Conservation (phyloP, 1,140 invertebrate species). For the Bombus haemorrhoidalis region DNA sequence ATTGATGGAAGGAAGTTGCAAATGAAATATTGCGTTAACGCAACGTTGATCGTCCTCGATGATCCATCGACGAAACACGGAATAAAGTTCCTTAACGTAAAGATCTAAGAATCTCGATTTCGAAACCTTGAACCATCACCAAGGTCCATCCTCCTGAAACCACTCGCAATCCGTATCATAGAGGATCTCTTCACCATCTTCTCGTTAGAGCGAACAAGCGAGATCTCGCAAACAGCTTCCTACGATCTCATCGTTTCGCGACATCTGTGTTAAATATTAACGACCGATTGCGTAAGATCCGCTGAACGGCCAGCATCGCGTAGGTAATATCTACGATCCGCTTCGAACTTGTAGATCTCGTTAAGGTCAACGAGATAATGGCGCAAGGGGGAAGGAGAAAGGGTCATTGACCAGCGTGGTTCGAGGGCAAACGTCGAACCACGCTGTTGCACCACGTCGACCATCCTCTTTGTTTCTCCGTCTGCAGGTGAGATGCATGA, state of each 20-base stretch:
- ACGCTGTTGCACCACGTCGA: not conserved
- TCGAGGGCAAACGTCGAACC: not conserved
- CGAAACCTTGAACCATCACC: too few relatives aligned
- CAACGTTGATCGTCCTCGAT: too few relatives aligned
- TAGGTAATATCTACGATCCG: constrained; percentile 46
- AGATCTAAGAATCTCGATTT: too few relatives aligned
- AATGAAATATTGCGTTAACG: too few relatives aligned
- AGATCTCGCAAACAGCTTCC: constrained; percentile 8
- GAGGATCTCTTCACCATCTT: not conserved
- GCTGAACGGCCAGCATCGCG: constrained; percentile 19
- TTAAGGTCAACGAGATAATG: constrained; percentile 64
- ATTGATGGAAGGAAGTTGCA: too few relatives aligned
- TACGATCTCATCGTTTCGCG: constrained; percentile 37
- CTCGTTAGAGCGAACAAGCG: not conserved
- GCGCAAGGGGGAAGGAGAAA: constrained; percentile 23
- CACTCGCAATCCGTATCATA: too few relatives aligned
- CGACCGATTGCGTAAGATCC: constrained; percentile 48
- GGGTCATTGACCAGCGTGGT: constrained; percentile 47
- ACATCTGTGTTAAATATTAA: constrained; percentile 38
- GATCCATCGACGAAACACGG: too few relatives aligned
- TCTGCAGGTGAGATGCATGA: constrained; percentile 96
- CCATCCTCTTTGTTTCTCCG: not conserved
- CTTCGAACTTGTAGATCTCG: constrained; percentile 57
- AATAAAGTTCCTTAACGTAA: too few relatives aligned
- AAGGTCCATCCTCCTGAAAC: too few relatives aligned